Evolutionary conservation across 2,888 invertebrate species (phyloP).

Genomic region (Mamestra brassicae): DNA sequence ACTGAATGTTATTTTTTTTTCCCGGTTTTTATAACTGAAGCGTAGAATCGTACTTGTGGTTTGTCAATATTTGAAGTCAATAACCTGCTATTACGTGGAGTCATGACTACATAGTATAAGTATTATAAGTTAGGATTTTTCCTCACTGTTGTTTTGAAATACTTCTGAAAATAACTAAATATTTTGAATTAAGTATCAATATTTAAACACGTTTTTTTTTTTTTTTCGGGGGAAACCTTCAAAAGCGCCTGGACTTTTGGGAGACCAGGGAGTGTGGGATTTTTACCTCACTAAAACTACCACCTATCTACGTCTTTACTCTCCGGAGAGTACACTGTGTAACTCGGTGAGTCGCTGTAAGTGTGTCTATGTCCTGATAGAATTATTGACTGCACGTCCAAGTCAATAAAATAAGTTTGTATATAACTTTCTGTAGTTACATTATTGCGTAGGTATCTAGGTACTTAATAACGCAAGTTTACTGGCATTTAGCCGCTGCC

Average conservation of each 20-base stretch:
- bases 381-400: slow-evolving; percentile 10
- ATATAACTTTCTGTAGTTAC: slow-evolving; percentile 4
- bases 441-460: slow-evolving; percentile 6
- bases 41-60: slow-evolving; percentile 35
- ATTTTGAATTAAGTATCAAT: too few species aligned
- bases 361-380: not conserved
- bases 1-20: not conserved
- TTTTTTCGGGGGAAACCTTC: too few species aligned
- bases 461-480: slow-evolving; percentile 12
- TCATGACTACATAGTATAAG: slow-evolving; percentile 3
- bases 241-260: too few species aligned
- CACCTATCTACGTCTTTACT: not conserved
- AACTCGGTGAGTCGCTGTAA: not conserved
- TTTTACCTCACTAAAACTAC: too few species aligned
- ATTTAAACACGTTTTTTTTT: too few species aligned
- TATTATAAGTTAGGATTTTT: slow-evolving; percentile 2
- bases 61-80: slow-evolving; percentile 24
- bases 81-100: slow-evolving; percentile 15
- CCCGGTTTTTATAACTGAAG: slow-evolving; percentile 16
- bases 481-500: slow-evolving; percentile 1
- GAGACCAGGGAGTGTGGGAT: too few species aligned
- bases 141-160: not conserved
- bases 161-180: too few species aligned
- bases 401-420: slow-evolving; percentile 26
- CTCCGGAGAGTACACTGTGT: not conserved